phyloP scores from a whole-genome alignment of 2,888 invertebrate species.

The Spodoptera picta region DNA sequence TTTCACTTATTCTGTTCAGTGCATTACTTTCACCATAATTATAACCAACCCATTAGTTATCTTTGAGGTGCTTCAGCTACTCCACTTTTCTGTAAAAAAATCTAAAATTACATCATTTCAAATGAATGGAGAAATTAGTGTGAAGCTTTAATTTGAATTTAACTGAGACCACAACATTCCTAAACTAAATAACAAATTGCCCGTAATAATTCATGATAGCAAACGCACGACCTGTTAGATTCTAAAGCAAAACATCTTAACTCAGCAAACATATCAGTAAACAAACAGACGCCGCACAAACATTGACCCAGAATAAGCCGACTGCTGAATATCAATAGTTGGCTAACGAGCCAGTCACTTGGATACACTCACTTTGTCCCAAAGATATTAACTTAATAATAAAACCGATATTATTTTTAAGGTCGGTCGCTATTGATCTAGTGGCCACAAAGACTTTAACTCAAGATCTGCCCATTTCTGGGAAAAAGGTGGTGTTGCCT shows the following conservation, averaged over 20 bases:
- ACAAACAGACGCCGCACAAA: conserved; percentile 12
- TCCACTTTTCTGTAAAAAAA: no score
- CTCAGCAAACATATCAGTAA: conserved; percentile 15
- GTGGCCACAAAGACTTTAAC: no score
- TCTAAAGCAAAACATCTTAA: conserved; percentile 26
- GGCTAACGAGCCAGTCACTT: conserved; percentile 18
- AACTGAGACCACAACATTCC: neutral
- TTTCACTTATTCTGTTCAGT: no score
- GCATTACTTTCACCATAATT: no score
- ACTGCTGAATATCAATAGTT: conserved; percentile 20
- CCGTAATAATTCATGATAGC: no score
- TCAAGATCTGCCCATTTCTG: no score
- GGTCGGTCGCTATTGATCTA: no score
- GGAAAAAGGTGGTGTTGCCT: no score
- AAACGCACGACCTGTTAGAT: conserved; percentile 18
- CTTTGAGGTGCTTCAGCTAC: no score
- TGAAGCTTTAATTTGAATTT: neutral
- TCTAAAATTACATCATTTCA: no score
- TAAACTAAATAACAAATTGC: conserved; percentile 4
- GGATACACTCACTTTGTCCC: conserved; percentile 2
- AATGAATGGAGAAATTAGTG: no score
- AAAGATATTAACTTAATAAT: conserved; percentile 23
- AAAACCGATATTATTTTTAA: neutral
- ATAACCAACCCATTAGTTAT: no score
- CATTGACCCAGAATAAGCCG: conserved; percentile 11